Evolutionary conservation across 2,113 vertebrate genomes (phyloP).

Genomic region (Tychaedon coryphoeus): DNA sequence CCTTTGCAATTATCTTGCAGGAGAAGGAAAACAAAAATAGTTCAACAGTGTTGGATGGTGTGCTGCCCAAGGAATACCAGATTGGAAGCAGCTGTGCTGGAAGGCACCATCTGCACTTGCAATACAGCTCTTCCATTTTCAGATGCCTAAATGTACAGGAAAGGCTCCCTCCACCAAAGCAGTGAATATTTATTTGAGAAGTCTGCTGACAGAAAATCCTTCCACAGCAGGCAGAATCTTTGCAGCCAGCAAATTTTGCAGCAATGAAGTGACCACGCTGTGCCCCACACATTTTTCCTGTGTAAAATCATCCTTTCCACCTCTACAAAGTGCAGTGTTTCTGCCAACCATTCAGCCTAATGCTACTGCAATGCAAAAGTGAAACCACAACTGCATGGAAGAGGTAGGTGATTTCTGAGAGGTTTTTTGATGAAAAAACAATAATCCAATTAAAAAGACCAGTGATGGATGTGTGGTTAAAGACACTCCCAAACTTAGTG

Average conservation of each 20-base stretch:
- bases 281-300: neutral
- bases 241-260: neutral
- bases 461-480: slow-evolving; percentile 25
- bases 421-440: neutral
- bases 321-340: neutral
- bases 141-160: neutral
- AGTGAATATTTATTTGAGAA: neutral
- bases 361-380: neutral
- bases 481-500: neutral
- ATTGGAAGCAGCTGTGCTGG: neutral
- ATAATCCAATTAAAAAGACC: neutral
- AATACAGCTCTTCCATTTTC: neutral
- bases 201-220: neutral
- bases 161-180: neutral
- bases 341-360: neutral
- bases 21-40: neutral
- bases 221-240: neutral
- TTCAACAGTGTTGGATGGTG: neutral
- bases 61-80: neutral
- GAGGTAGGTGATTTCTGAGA: neutral
- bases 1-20: neutral
- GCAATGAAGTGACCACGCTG: neutral
- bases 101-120: neutral
- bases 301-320: neutral
- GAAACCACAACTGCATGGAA: neutral